Evolutionary conservation across 1,140 invertebrate genomes (phyloP).

Genomic region (Achatina immaculata): DNA sequence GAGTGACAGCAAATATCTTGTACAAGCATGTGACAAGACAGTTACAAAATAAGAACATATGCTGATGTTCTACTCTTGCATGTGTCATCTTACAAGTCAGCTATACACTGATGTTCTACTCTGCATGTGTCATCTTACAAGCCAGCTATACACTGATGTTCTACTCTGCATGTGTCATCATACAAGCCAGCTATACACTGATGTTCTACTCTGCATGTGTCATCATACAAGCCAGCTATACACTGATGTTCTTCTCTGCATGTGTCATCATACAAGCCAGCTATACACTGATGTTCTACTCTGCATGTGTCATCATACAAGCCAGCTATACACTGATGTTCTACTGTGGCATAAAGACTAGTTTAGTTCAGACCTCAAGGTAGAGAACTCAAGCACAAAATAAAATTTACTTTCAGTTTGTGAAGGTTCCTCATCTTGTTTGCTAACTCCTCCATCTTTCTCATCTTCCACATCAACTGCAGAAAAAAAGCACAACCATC

Average conservation of each 20-base stretch:
- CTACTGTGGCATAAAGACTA: too few species aligned
- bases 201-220: background rate
- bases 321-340: too few species aligned
- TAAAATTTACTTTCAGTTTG: conserved; percentile 20
- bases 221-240: background rate
- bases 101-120: background rate
- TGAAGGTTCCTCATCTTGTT: conserved; percentile 32
- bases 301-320: too few species aligned
- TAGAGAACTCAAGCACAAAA: too few species aligned
- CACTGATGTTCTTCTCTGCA: background rate
- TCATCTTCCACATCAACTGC: conserved; percentile 28
- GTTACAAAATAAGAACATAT: too few species aligned
- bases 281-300: too few species aligned
- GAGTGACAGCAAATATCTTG: too few species aligned
- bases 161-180: background rate
- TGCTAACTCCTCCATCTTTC: conserved; percentile 14
- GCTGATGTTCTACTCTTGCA: too few species aligned
- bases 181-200: background rate
- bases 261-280: background rate
- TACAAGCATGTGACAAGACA: too few species aligned
- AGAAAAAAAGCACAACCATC: too few species aligned
- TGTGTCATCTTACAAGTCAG: background rate
- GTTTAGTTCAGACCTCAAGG: too few species aligned
- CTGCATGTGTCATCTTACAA: background rate
- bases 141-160: background rate